phyloP scores from a whole-genome alignment of 2,797 vertebrate genomes.

The Momotus momota region DNA sequence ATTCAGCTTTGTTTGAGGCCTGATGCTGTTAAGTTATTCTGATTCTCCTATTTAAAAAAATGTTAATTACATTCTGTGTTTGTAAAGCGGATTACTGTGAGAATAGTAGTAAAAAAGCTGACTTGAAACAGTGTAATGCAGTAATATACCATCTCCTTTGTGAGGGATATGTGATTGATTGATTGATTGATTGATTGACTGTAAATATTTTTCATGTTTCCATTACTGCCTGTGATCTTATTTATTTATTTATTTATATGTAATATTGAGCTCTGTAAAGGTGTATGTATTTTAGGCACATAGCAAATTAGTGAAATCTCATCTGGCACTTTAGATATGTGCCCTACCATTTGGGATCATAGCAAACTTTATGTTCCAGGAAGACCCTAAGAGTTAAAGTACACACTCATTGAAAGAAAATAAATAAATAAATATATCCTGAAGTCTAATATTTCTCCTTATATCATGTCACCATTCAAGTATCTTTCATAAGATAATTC shows the following conservation, averaged over 20 bases:
- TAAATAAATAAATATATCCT: neutral
- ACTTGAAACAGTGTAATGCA: neutral
- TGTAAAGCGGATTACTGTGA: neutral
- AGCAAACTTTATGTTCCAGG: neutral
- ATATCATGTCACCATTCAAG: neutral
- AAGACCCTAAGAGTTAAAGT: neutral
- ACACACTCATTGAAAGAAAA: neutral
- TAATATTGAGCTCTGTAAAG: neutral
- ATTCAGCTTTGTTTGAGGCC: neutral
- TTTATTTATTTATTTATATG: neutral
- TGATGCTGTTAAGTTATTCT: neutral
- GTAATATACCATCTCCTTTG: neutral
- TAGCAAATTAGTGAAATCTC: neutral
- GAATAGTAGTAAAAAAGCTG: neutral
- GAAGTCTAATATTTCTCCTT: neutral
- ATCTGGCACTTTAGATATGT: neutral
- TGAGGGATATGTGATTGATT: neutral
- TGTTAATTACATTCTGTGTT: neutral
- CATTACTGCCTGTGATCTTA: neutral
- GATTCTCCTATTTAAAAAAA: neutral
- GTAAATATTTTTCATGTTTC: neutral
- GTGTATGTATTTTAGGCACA: neutral
- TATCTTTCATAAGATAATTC: neutral
- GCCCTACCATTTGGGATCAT: accelerated
- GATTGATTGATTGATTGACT: neutral